Conservation (phyloP, 1,140 invertebrate species). For the Aplysia californica region DNA sequence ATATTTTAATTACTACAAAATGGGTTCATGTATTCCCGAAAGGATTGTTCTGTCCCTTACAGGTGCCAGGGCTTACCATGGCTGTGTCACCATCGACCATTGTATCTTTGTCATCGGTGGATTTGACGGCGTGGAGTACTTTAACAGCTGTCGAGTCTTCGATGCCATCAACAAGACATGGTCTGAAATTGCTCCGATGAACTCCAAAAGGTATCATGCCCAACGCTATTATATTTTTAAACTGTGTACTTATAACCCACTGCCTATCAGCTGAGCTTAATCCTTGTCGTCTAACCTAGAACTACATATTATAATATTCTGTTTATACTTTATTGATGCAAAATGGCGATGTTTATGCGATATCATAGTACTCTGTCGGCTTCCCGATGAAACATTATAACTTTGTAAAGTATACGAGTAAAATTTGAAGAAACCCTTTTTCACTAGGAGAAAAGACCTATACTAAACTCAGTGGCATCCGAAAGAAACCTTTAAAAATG, state of each 20-base stretch:
- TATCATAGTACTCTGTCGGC: background rate
- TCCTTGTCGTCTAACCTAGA: no score
- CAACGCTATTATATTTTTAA: background rate
- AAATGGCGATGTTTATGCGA: background rate
- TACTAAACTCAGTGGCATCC: no score
- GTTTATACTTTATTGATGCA: no score
- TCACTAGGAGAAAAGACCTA: no score
- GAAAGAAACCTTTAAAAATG: no score
- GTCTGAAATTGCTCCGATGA: constrained; percentile 47
- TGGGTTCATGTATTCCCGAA: no score
- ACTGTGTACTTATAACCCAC: no score
- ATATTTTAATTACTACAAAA: no score
- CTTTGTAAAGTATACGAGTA: background rate
- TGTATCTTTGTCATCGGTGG: constrained; percentile 79
- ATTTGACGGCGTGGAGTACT: constrained; percentile 64
- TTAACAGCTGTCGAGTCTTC: constrained; percentile 50
- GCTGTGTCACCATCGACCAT: constrained; percentile 75
- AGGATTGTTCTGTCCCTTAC: no score
- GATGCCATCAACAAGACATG: constrained; percentile 41
- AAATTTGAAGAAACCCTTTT: no score
- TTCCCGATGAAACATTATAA: background rate
- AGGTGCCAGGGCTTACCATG: constrained; percentile 75
- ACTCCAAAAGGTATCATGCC: constrained; percentile 41
- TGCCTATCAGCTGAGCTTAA: no score
- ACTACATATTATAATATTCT: no score